Conservation (phyloP, 2,113 vertebrate genomes). For the Epinephelus fuscoguttatus region DNA sequence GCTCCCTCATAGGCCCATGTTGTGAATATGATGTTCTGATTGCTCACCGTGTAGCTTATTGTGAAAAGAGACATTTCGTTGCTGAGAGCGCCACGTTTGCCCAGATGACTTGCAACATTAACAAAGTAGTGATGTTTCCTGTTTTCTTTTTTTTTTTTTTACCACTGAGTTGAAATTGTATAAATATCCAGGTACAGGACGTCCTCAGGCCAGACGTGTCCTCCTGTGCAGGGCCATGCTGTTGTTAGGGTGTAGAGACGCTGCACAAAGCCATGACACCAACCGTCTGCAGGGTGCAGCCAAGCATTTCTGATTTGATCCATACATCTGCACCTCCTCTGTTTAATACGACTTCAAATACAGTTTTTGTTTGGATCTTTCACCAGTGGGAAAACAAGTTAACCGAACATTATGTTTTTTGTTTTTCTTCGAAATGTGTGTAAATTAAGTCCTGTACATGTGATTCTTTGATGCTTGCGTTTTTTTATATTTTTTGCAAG, state of each 20-base stretch:
- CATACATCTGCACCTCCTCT: neutral
- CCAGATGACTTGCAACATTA: constrained; percentile 64
- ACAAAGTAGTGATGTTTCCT: constrained; percentile 34
- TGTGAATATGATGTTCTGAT: constrained; percentile 54
- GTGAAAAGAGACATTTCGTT: constrained; percentile 41
- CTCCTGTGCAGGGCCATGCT: neutral
- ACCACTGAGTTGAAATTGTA: constrained; percentile 28
- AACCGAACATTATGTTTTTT: constrained; percentile 19
- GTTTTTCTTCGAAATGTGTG: constrained; percentile 55
- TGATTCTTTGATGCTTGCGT: constrained; percentile 71
- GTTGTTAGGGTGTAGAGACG: constrained; percentile 6
- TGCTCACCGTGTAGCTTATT: constrained; percentile 54
- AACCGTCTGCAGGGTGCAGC: neutral
- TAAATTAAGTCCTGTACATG: constrained; percentile 70
- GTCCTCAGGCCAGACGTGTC: constrained; percentile 38
- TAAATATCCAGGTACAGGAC: constrained; percentile 37
- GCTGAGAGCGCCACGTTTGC: constrained; percentile 33
- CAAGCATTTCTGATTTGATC: neutral
- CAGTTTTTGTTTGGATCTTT: constrained; percentile 22
- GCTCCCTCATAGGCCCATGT: neutral
- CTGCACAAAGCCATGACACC: constrained; percentile 40
- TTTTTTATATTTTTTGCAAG: constrained; percentile 71
- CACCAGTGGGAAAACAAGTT: constrained; percentile 38
- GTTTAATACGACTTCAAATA: neutral
- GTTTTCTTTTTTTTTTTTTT: neutral